Conservation (phyloP, 2,797 vertebrate species). For the Mus spretus region DNA sequence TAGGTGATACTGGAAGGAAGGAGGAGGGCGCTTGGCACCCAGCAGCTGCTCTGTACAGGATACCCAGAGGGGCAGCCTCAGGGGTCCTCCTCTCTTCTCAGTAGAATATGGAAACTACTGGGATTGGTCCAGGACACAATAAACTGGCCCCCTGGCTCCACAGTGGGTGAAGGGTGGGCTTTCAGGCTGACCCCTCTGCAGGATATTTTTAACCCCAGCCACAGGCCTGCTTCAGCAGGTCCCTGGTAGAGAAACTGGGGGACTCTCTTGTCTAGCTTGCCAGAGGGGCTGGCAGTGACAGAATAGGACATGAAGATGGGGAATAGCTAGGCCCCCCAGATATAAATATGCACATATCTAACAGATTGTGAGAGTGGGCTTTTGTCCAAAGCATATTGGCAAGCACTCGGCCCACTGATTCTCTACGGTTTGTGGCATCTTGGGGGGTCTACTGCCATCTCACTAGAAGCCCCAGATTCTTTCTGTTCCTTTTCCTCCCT, state of each 20-base stretch:
- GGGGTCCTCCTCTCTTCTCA: background rate
- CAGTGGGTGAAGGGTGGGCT: background rate
- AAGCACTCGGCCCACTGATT: slow-evolving; percentile 53
- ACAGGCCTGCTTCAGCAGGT: background rate
- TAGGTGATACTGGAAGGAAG: background rate
- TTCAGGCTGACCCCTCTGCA: background rate
- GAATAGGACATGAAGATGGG: slow-evolving; percentile 2
- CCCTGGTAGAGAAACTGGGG: background rate
- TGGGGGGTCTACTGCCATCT: slow-evolving; percentile 32
- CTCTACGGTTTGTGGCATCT: slow-evolving; percentile 54
- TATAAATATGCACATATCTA: slow-evolving; percentile 26
- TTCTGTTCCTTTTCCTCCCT: background rate
- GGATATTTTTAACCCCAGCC: background rate
- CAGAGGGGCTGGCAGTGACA: background rate
- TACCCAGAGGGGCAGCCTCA: background rate
- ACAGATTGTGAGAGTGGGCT: slow-evolving; percentile 48
- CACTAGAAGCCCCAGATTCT: slow-evolving; percentile 50
- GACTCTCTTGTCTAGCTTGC: background rate
- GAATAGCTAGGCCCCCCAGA: background rate
- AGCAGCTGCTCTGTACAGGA: background rate
- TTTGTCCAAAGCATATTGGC: slow-evolving; percentile 6
- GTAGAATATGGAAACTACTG: background rate
- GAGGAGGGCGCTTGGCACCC: background rate
- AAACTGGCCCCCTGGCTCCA: background rate
- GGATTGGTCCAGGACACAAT: background rate